Evolutionary conservation across 2,113 vertebrate species (phyloP).

Genomic region (Bubo blakistoni): DNA sequence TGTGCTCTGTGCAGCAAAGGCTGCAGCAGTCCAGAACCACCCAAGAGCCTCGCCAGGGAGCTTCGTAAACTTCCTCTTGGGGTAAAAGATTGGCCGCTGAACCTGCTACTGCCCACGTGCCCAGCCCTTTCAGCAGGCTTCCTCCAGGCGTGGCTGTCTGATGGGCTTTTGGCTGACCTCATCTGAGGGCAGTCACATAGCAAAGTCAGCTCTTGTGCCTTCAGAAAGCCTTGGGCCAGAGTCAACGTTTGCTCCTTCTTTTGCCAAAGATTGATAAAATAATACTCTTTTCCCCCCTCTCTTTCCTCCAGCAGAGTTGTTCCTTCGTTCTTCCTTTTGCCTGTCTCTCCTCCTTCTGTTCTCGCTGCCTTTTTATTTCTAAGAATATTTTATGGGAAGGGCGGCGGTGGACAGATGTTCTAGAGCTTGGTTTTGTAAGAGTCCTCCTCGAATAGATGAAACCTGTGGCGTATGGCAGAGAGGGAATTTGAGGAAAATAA

Average conservation of each 20-base stretch:
- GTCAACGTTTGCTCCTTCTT: neutral
- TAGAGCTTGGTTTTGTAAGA: neutral
- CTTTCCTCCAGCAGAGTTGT: neutral
- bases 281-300: neutral
- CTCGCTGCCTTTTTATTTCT: neutral
- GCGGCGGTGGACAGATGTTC: neutral
- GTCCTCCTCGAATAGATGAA: neutral
- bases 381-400: neutral
- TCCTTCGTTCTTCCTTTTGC: neutral
- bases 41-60: fast-evolving
- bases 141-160: fast-evolving
- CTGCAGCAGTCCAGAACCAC: neutral
- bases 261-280: neutral
- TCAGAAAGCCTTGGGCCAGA: neutral
- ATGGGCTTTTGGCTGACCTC: fast-evolving
- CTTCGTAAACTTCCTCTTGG: neutral
- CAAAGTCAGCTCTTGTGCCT: neutral
- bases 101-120: neutral
- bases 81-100: neutral
- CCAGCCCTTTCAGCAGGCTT: neutral
- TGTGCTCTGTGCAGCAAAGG: fast-evolving
- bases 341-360: neutral
- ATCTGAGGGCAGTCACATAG: fast-evolving
- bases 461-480: neutral
- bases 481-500: neutral